phyloP scores from a whole-genome alignment of 2,797 vertebrate genomes.

The Liparis tanakae region DNA sequence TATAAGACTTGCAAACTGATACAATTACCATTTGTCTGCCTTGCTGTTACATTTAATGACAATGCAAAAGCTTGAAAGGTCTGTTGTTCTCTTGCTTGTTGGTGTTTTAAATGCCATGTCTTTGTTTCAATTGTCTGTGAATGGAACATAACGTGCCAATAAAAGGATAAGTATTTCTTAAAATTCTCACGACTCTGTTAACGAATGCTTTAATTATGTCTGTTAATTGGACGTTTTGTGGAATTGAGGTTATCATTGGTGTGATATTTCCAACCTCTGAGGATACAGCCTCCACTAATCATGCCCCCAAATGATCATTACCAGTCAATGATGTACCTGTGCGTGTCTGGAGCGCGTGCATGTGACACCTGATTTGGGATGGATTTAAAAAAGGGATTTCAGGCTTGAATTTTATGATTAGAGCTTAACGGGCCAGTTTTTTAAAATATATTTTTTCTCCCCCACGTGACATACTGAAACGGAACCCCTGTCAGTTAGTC shows the following conservation, averaged over 20 bases:
- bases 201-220: background rate
- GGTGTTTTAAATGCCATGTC: background rate
- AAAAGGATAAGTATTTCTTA: background rate
- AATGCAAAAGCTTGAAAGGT: background rate
- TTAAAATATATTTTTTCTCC: background rate
- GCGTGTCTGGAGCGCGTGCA: background rate
- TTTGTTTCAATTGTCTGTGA: background rate
- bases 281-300: slow-evolving; percentile 1
- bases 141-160: background rate
- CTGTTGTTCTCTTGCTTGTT: background rate
- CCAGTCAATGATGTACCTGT: background rate
- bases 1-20: background rate
- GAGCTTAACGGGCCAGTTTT: background rate
- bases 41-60: background rate
- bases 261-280: slow-evolving; percentile 6
- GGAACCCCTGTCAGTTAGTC: slow-evolving; percentile 64
- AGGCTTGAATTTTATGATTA: background rate
- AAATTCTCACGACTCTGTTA: background rate
- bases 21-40: background rate
- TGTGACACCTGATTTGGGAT: background rate
- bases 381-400: too few relatives aligned
- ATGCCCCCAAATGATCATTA: background rate
- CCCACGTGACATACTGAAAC: background rate
- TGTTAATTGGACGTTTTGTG: background rate
- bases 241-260: slow-evolving; percentile 19